phyloP scores from a whole-genome alignment of 1,140 invertebrate genomes.

The Odontomachus brunneus region DNA sequence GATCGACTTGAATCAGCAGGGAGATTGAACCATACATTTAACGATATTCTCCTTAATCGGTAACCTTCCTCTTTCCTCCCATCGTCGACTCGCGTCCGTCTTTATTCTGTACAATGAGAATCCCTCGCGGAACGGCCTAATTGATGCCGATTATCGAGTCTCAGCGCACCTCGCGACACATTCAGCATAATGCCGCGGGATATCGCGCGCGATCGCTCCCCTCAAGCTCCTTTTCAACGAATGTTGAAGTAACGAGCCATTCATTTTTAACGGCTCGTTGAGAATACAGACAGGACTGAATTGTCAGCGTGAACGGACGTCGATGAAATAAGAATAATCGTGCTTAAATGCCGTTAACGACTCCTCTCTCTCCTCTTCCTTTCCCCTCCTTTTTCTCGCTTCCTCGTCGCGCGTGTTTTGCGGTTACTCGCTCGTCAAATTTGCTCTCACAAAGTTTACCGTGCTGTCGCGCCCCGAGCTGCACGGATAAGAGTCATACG shows the following conservation, averaged over 20 bases:
- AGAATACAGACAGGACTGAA: not conserved
- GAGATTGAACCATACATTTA: too few relatives aligned
- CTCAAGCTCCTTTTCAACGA: not conserved
- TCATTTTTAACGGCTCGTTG: conserved; percentile 4
- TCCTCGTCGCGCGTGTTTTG: not conserved
- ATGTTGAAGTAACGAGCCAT: conserved; percentile 24
- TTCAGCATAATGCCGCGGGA: not conserved
- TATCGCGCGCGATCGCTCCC: not conserved
- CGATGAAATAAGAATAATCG: conserved; percentile 23
- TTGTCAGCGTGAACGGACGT: not conserved
- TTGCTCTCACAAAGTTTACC: conserved; percentile 27
- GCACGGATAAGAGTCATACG: conserved; percentile 10
- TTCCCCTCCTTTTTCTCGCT: too few relatives aligned
- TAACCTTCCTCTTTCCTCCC: too few relatives aligned
- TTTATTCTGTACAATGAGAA: too few relatives aligned
- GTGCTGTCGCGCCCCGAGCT: not conserved
- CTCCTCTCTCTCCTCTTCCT: not conserved
- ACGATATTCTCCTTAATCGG: too few relatives aligned
- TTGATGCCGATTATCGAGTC: not conserved
- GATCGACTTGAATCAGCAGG: too few relatives aligned
- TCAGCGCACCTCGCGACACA: not conserved
- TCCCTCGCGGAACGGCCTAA: too few relatives aligned
- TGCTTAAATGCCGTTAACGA: conserved; percentile 3
- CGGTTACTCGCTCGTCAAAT: conserved; percentile 28
- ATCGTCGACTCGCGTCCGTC: too few relatives aligned